A percentile compares a stretch with the other conserved stretches of the same genome.
These are phyloP conservation scores for Drosophila prostipennis DNA, from an alignment of 2,888 invertebrate genomes.

Conservation along the genomic window DNA sequence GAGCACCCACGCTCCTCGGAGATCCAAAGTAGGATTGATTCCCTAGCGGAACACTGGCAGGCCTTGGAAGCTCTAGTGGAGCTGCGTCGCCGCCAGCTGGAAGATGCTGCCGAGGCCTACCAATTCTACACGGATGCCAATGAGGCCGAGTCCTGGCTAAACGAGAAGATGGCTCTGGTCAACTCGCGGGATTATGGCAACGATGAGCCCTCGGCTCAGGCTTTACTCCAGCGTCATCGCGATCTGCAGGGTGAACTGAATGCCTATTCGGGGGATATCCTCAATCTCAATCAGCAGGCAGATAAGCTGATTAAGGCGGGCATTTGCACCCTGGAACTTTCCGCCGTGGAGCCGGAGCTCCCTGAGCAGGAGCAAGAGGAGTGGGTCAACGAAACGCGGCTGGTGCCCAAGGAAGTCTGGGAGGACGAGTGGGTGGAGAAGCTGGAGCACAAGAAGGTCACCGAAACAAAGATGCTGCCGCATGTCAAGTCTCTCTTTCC, in stretches of 20 bases:
- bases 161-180: slow-evolving; percentile 96
- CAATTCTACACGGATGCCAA: slow-evolving; percentile 99
- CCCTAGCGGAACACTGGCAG: slow-evolving; percentile 94
- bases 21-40: slow-evolving; percentile 91
- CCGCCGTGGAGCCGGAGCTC: slow-evolving; percentile 87
- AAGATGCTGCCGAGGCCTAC: slow-evolving; percentile 96
- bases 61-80: slow-evolving; percentile 93
- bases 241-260: slow-evolving; percentile 94
- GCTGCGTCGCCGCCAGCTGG: slow-evolving; percentile 89
- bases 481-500: slow-evolving; percentile 95
- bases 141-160: slow-evolving; percentile 98
- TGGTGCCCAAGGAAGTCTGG: slow-evolving; percentile 96
- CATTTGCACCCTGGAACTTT: slow-evolving; percentile 86
- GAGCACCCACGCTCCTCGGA: slow-evolving; percentile 93
- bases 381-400: slow-evolving; percentile 90
- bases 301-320: slow-evolving; percentile 90
- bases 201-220: slow-evolving; percentile 96
- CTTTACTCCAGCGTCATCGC: slow-evolving; percentile 93
- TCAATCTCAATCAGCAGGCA: slow-evolving; percentile 91
- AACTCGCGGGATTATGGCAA: slow-evolving; percentile 95
- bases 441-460: slow-evolving; percentile 92
- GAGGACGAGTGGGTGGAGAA: slow-evolving; percentile 95
- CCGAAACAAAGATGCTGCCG: slow-evolving; percentile 93
- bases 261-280: slow-evolving; percentile 94
- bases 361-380: slow-evolving; percentile 88